Evolutionary conservation across 1,140 invertebrate genomes (phyloP).

Genomic region (Drosophila navojoa): DNA sequence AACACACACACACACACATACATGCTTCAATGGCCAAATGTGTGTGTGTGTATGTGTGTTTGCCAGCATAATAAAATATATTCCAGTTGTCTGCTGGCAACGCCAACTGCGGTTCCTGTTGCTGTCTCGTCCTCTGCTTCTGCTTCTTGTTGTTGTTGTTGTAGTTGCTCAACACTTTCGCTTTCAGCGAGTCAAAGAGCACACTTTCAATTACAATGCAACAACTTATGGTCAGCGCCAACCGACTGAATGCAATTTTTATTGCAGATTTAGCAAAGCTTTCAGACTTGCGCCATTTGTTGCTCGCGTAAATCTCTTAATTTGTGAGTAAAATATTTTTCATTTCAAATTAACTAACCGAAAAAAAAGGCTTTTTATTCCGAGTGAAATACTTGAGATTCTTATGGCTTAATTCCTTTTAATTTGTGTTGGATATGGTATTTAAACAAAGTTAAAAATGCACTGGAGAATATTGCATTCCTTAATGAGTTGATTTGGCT

Average conservation of each 20-base stretch:
- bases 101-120: slow-evolving; percentile 60
- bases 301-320: no score
- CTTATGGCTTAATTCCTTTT: no score
- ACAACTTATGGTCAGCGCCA: slow-evolving; percentile 13
- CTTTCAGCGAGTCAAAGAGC: slow-evolving; percentile 38
- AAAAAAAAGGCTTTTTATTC: no score
- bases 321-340: no score
- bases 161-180: slow-evolving; percentile 59
- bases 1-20: slow-evolving; percentile 31
- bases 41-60: slow-evolving; percentile 5
- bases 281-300: no score
- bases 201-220: slow-evolving; percentile 41
- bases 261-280: background rate
- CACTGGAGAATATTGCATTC: no score
- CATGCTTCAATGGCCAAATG: background rate
- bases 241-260: background rate
- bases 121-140: background rate
- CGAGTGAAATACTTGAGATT: no score
- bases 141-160: background rate
- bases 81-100: slow-evolving; percentile 47
- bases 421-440: no score
- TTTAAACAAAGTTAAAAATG: no score
- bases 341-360: no score
- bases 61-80: slow-evolving; percentile 66
- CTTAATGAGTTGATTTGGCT: no score